A percentile compares a stretch with the other conserved stretches of the same genome.
Evolutionary conservation across 2,888 invertebrate genomes (phyloP).

Genomic region (Scaeva pyrastri): DNA sequence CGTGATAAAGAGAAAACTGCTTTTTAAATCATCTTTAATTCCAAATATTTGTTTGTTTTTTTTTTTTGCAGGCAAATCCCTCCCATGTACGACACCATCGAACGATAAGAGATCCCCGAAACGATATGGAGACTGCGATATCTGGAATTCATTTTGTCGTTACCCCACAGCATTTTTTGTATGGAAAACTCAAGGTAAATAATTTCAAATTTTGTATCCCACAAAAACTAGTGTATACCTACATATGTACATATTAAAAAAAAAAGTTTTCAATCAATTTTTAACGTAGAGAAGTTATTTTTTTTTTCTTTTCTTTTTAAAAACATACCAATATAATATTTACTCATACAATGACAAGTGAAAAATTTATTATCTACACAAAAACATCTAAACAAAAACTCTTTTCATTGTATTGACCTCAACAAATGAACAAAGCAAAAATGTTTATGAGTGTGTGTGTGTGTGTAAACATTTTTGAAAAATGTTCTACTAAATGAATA

Average conservation of each 20-base stretch:
- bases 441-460: too few relatives aligned
- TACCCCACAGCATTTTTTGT: constrained; percentile 84
- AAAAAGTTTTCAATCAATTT: too few relatives aligned
- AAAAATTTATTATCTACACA: constrained; percentile 14
- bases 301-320: too few relatives aligned
- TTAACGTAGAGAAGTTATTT: too few relatives aligned
- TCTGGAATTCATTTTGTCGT: constrained; percentile 85
- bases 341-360: too few relatives aligned
- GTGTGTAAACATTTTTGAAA: background rate
- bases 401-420: constrained; percentile 23
- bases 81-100: constrained; percentile 82
- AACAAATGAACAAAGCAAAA: background rate
- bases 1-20: too few relatives aligned
- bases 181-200: constrained; percentile 85
- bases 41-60: too few relatives aligned
- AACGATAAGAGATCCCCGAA: constrained; percentile 80
- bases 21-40: constrained; percentile 38
- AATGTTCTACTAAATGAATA: background rate
- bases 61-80: constrained; percentile 80
- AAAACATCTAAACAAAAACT: constrained; percentile 14
- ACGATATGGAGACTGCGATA: constrained; percentile 84
- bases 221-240: too few relatives aligned
- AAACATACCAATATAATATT: too few relatives aligned
- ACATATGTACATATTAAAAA: background rate
- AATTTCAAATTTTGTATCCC: background rate